Base-by-base conservation (phyloP, 2,888 invertebrate genomes). In the Drosophila meridiana region DNA sequence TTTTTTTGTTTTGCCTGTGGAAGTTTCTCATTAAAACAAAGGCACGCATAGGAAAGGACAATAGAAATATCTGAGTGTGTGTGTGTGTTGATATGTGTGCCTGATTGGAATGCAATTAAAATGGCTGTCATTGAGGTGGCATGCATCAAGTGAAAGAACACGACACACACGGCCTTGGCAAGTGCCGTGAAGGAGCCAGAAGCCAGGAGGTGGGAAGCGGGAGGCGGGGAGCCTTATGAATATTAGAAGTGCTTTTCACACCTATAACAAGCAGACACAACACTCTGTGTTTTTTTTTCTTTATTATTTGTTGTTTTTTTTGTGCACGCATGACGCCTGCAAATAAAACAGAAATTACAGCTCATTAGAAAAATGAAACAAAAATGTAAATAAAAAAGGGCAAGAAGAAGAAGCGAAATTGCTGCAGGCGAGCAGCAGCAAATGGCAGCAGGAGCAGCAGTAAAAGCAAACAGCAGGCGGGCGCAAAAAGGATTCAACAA, bases 291-390 rank as follows among this genome's bases (percentile, higher is more conserved):
- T 43, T 6, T 56, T 48, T 43, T n/a, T 32, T 7, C 50, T 57
- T 50, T 64, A 40, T 48, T 68, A 56, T 40, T 38, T 66, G 62
- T 26, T 68, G 69, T 48, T 84, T 82, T 84, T 82, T 81, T 79
- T 89, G 84, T 89, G 87, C 78, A 89, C 87, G 78, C 84, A 88
- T 82, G 80, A 83, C 89, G 89, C 84, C 89, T 89, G 81, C 78
- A 90, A 90, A 91, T 91, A 90, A 90, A 90, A 90, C 82, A 86
- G 82, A 89, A 90, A 90, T 90, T 90, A 91, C 87, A 85, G 87
- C 90, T 90, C 91, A 91, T 90, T 90, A 90, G 89, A 90, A 90
- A 90, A 87, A 89, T 90, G 82, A 90, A 90, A 83, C 81, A 88
- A 89, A 89, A 89, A 90, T 86, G 82, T 79, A 90, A 91, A 90